Percentiles rank a stretch among this genome's conserved stretches.
phyloP scores from a whole-genome alignment of 1,140 invertebrate species.

The Drosophila watanabei region DNA sequence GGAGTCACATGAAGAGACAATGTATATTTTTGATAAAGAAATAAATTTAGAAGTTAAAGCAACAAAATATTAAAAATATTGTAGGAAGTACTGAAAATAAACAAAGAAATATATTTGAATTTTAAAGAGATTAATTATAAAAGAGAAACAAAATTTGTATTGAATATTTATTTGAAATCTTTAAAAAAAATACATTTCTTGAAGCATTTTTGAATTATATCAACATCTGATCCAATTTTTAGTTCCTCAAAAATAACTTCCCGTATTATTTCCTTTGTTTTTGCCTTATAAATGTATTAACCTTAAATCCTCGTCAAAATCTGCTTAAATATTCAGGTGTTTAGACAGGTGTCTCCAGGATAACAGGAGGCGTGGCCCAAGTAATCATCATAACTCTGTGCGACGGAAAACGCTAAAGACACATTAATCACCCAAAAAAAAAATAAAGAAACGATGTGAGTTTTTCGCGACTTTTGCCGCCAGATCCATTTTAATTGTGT shows the following conservation, averaged over 20 bases:
- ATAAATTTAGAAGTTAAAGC: neutral
- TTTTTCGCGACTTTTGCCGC: constrained; percentile 66
- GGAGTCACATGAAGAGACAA: neutral
- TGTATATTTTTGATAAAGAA: neutral
- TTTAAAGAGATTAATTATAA: neutral
- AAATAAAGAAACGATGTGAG: constrained; percentile 38
- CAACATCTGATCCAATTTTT: neutral
- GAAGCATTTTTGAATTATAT: neutral
- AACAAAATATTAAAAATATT: neutral
- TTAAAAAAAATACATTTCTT: neutral
- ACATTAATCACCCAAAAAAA: constrained; percentile 69
- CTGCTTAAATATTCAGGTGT: neutral
- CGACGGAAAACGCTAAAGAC: constrained; percentile 71
- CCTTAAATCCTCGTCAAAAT: neutral
- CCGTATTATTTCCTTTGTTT: neutral
- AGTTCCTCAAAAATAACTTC: neutral
- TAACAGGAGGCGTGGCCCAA: constrained; percentile 15
- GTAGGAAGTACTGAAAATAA: neutral
- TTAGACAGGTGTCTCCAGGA: constrained; percentile 41
- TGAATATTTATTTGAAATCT: neutral
- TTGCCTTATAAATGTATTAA: neutral
- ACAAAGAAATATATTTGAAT: neutral
- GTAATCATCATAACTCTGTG: constrained; percentile 69
- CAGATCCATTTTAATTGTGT: constrained; percentile 75
- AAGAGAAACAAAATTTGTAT: neutral